Evolutionary conservation across 2,888 invertebrate species (phyloP), one percentile per base, ranked within the genome.

Genomic region (Lasioglossum leucozonium): DNA sequence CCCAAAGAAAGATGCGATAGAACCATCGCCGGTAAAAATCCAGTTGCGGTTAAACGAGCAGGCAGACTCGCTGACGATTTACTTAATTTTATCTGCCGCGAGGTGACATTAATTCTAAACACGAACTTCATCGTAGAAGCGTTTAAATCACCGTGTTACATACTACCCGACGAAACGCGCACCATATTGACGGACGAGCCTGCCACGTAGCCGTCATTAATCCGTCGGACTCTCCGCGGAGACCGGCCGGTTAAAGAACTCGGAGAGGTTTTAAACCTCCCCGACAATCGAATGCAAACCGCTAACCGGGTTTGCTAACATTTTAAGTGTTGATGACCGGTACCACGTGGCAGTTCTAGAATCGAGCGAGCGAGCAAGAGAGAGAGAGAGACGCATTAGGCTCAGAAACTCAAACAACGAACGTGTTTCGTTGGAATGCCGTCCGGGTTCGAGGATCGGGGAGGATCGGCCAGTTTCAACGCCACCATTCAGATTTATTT

Each of bases 381-480:
- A 13, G 58, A n/a, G 13, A 4, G 0, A 26, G 26, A 13, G 13
- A 55, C 26, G 62, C 78, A 69, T 71, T 71, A 73, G 75, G 84
- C 22, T 22, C 72, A 88, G 91, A 92, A 90, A 89, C 87, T 90
- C 88, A 91, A 92, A 91, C 87, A 87, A 89, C 90, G 92, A 93
- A 94, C 93, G 91, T 93, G 93, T 94, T 93, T 6, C 91, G 91
- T 67, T 91, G 94, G 93, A 94, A 93, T 94, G 93, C 89, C 83
- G 93, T 92, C 90, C 81, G 87, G 58, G 58, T 30, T 30, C 58
- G 26, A 77, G 80, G 79, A 75, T 81, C 77, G 47, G 82, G 62
- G 58, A 74, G 73, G 81, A 74, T 44, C n/a, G n/a, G 26, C 67
- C 67, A 77, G 85, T 85, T 86, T 87, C 1, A 81, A 82, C 81